A percentile compares a stretch with the other conserved stretches of the same genome.
Conservation (phyloP, 2,797 vertebrate genomes). For the Cossypha heuglini region DNA sequence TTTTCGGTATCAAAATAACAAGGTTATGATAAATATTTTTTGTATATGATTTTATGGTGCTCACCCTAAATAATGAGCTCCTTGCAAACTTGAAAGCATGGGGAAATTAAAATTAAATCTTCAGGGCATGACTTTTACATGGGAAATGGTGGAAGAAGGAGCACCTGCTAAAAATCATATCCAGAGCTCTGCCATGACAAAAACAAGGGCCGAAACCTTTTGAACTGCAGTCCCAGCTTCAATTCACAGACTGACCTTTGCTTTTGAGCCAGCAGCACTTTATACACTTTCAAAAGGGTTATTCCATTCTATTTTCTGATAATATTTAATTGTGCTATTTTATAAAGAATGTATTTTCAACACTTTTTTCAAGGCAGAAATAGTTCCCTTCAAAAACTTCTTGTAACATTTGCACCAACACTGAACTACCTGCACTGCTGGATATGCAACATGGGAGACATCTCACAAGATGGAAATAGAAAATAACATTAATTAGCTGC, state of each 20-base stretch:
- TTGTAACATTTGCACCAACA: neutral
- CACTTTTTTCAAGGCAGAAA: neutral
- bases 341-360: neutral
- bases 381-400: neutral
- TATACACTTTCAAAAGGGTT: neutral
- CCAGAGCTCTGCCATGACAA: neutral
- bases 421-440: neutral
- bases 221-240: neutral
- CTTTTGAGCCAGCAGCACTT: neutral
- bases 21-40: neutral
- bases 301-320: neutral
- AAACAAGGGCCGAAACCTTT: neutral
- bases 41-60: neutral
- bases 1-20: neutral
- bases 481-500: neutral
- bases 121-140: rapidly evolving
- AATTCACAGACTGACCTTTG: neutral
- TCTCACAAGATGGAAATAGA: neutral
- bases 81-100: neutral
- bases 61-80: neutral
- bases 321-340: neutral
- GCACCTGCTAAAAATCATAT: neutral
- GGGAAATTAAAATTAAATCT: neutral
- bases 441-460: neutral
- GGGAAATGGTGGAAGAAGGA: neutral